Evolutionary conservation across 2,113 vertebrate genomes (phyloP).

Genomic region (Notiomystis cincta): DNA sequence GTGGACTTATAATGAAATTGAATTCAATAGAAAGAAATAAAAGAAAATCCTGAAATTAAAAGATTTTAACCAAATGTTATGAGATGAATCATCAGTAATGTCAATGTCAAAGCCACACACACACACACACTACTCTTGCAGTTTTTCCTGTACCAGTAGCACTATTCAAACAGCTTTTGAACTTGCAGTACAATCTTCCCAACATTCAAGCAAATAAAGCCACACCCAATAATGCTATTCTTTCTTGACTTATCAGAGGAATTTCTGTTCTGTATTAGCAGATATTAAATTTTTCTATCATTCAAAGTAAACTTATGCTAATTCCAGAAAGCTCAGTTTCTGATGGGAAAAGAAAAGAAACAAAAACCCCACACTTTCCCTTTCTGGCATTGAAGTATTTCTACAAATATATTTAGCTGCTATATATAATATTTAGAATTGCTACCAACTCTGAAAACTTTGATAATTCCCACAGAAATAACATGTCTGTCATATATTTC

Average conservation of each 20-base stretch:
- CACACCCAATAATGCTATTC: background rate
- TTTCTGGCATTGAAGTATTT: background rate
- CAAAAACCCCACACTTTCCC: background rate
- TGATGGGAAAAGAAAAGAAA: background rate
- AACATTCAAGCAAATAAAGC: background rate
- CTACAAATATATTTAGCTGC: background rate
- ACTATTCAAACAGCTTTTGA: background rate
- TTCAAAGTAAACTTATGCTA: background rate
- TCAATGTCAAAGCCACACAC: background rate
- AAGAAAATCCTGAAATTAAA: background rate
- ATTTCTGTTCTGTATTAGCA: background rate
- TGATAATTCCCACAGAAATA: constrained; percentile 11
- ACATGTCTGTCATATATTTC: constrained; percentile 31
- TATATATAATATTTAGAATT: background rate
- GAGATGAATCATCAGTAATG: background rate
- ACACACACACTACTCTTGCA: background rate
- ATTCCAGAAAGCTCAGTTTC: background rate
- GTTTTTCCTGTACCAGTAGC: background rate
- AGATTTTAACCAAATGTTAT: no score
- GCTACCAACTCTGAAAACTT: background rate
- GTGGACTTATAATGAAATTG: background rate
- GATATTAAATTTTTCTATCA: background rate
- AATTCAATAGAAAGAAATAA: background rate
- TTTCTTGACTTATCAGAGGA: background rate
- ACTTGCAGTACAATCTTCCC: background rate